Percentiles rank a stretch among this genome's conserved stretches.
Conservation (phyloP, 2,888 invertebrate species). For the Scelioninae gen. 1 region DNA sequence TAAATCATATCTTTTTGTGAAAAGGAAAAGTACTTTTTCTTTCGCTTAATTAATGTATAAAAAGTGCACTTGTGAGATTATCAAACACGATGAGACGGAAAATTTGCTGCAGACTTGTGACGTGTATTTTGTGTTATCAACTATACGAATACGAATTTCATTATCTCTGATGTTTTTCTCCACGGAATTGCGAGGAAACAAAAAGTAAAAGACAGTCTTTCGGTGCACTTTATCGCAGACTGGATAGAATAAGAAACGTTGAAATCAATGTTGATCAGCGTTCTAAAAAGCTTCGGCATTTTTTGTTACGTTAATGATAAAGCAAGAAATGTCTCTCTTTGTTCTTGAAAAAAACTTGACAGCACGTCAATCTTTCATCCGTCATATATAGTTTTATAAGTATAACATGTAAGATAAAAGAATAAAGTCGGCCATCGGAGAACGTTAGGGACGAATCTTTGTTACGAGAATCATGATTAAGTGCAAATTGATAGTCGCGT, state of each 20-base stretch:
- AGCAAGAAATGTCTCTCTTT: conserved; percentile 40
- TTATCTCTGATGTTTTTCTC: conserved; percentile 19
- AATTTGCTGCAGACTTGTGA: background rate
- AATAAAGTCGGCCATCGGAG: conserved; percentile 4
- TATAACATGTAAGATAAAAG: conserved; percentile 39
- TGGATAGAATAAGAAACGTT: conserved; percentile 24
- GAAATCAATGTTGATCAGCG: conserved; percentile 35
- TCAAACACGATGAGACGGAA: background rate
- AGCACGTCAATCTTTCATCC: conserved; percentile 32
- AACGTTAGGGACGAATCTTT: conserved; percentile 1
- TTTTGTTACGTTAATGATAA: conserved; percentile 35
- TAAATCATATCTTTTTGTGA: conserved; percentile 15
- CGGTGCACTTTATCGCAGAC: conserved; percentile 24
- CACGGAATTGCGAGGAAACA: conserved; percentile 1
- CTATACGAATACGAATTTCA: conserved; percentile 9
- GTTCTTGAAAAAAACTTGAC: conserved; percentile 15
- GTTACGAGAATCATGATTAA: conserved; percentile 9
- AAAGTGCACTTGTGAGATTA: background rate
- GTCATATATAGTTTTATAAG: conserved; percentile 30
- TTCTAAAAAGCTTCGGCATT: conserved; percentile 8
- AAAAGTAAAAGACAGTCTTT: conserved; percentile 1
- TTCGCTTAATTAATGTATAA: conserved; percentile 23
- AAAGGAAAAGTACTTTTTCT: background rate
- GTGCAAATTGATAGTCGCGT: background rate
- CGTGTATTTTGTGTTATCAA: background rate